A percentile compares a stretch with the other conserved stretches of the same genome.
Evolutionary conservation across 1,140 invertebrate genomes (phyloP).

Genomic region (Polyergus mexicanus): DNA sequence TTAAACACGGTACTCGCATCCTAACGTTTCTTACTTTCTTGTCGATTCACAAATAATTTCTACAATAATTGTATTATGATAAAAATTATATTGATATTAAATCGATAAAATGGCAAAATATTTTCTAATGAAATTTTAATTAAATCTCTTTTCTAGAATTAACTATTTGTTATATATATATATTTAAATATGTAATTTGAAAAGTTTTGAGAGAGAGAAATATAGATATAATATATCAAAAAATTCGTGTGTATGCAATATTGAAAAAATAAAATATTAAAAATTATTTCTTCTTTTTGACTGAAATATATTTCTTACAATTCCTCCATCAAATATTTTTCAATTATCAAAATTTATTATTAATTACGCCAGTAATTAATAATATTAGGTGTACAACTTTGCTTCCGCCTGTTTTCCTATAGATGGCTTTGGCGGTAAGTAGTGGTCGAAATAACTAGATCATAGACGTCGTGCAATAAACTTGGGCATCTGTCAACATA

Average conservation of each 20-base stretch:
- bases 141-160: background rate
- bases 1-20: background rate
- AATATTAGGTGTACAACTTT: too few species aligned
- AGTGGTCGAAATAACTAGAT: too few species aligned
- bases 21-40: constrained; percentile 11
- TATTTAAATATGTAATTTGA: background rate
- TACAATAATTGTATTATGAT: background rate
- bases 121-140: background rate
- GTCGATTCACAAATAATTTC: constrained; percentile 19
- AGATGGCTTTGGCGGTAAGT: too few species aligned
- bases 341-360: background rate
- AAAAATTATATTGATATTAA: background rate
- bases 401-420: too few species aligned
- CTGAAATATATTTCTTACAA: background rate
- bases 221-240: background rate
- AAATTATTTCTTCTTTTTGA: background rate
- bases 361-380: background rate
- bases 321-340: background rate
- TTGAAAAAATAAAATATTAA: too few species aligned
- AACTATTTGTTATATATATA: constrained; percentile 1
- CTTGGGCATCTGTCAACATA: too few species aligned
- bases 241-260: too few species aligned
- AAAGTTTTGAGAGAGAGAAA: background rate
- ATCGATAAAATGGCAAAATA: constrained; percentile 6
- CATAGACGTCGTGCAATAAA: too few species aligned